Base-by-base conservation (phyloP, 2,113 vertebrate species). In the Nothobranchius furzeri region DNA sequence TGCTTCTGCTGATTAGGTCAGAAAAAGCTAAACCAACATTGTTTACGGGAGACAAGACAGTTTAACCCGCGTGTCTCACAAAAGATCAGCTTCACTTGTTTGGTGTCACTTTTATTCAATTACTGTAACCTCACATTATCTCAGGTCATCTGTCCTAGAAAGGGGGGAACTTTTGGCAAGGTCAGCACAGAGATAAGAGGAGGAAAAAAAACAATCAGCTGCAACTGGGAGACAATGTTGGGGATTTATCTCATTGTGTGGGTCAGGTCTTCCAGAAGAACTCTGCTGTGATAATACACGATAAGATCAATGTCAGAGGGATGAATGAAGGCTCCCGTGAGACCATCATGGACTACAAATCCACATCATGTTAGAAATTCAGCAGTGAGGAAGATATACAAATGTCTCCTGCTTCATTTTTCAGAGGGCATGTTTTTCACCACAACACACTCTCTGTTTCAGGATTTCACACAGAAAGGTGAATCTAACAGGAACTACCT, bases 101-200 rank as follows among this genome's bases (percentile, higher is more conserved):
- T 64, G 73, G 84, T 89, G 89, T 89, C 82, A 83, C 70, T 91
- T 79, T 83, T 75, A 88, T 90, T 79, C 85, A 86, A 91, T 90
- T 90, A 87, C 68, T 67, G 54, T 82, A 80, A 76, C 85, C 83
- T 90, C 85, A 73, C 68, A 79, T 88, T 89, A 84, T 92, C 91
- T 84, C 63, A 80, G 85, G 85, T 88, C 87, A 91, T 92, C 90
- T 68, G 70, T 47, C 70, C 75, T 73, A 54, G 74, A 64, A 58
- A 65, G 60, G 56, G 68, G 79, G 74, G 71, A 70, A 79, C 71
- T 80, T 85, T 79, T 75, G 79, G 73, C 76, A 91, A 91, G 88
- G 89, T 90, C 82, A 86, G 60, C 30, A 69, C 14, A 54, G 74
- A 87, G 85, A 89, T 89, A 87, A 90, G 74, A 40, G 2, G 9